Base-by-base conservation (phyloP, 2,797 vertebrate species). In the Ctenosaura bakeri region DNA sequence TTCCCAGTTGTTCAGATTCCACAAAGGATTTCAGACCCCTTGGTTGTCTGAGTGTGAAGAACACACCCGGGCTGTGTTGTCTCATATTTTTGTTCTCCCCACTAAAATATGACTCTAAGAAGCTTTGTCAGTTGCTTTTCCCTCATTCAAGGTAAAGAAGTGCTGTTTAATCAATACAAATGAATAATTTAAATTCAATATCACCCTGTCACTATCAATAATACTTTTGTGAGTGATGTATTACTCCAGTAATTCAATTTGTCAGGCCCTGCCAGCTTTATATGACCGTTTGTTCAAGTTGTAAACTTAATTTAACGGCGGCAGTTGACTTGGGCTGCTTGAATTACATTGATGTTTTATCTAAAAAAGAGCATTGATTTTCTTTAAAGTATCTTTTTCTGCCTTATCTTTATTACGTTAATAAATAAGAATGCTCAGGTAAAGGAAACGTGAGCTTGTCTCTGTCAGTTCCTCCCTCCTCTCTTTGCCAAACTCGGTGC, bases 181-280 rank as follows among this genome's bases (percentile, higher is more conserved):
- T 98, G 97, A 98, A 98, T 98, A 98, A 98, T 98, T 98, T 97
- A 98, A 97, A 98, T 98, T 97, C 97, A 98, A 97, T 98, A 98
- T 97, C 95, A 95, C 89, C 95, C 93, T 97, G 97, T 96, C 96
- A 95, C 96, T 97, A 98, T 97, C 97, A 97, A 96, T 98, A 97
- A 97, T 96, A 97, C 94, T 97, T 97, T 96, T 96, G 94, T 97
- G 97, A 97, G 95, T 97, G 97, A 97, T 97, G 92, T 95, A 97
- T 96, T 96, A 93, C 96, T 96, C 92, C 96, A 85, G 88, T 97
- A 97, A 98, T 97, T 97, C 96, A 96, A 97, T 98, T 97, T 97
- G 96, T 97, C 97, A 97, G 97, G 96, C 87, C 90, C 88, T 95
- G 95, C 95, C 95, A 96, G 93, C 95, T 97, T 97, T 96, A 96